These are phyloP conservation scores for Panzeria rudis DNA, from an alignment of 2,888 invertebrate species.

Conservation along the genomic window DNA sequence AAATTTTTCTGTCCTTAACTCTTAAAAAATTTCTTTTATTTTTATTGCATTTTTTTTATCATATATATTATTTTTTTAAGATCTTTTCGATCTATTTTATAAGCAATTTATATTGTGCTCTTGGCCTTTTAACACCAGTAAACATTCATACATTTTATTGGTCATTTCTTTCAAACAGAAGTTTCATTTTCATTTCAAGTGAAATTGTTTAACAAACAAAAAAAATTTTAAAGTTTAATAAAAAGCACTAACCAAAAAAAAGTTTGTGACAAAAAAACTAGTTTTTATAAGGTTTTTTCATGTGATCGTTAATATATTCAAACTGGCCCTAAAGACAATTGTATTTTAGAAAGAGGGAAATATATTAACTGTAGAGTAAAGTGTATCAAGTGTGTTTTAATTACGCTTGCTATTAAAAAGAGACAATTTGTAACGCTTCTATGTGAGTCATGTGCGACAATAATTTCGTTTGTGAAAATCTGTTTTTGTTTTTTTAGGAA, in stretches of 20 bases:
- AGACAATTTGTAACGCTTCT: slow-evolving; percentile 1
- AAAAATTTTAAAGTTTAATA: neutral
- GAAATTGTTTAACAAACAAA: slow-evolving; percentile 27
- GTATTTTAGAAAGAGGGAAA: neutral
- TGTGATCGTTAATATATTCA: too few species aligned
- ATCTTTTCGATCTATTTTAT: neutral
- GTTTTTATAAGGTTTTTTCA: neutral
- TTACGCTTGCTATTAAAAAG: neutral
- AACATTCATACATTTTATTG: neutral
- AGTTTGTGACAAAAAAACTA: neutral
- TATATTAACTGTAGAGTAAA: neutral
- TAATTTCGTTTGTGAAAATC: slow-evolving; percentile 3
- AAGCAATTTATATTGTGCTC: neutral
- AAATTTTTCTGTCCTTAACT: too few species aligned
- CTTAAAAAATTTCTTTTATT: neutral
- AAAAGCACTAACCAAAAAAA: neutral
- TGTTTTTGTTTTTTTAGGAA: neutral
- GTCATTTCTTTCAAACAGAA: slow-evolving; percentile 5
- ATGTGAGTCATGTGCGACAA: neutral
- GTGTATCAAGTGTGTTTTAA: slow-evolving; percentile 16
- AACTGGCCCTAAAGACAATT: neutral
- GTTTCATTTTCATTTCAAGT: slow-evolving; percentile 61
- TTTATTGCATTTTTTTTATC: too few species aligned
- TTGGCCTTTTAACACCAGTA: neutral
- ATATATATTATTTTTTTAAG: too few species aligned